Evolutionary conservation across 2,113 vertebrate species (phyloP), one percentile per base, ranked within the genome.

Genomic region (Ancistrus triradiatus): DNA sequence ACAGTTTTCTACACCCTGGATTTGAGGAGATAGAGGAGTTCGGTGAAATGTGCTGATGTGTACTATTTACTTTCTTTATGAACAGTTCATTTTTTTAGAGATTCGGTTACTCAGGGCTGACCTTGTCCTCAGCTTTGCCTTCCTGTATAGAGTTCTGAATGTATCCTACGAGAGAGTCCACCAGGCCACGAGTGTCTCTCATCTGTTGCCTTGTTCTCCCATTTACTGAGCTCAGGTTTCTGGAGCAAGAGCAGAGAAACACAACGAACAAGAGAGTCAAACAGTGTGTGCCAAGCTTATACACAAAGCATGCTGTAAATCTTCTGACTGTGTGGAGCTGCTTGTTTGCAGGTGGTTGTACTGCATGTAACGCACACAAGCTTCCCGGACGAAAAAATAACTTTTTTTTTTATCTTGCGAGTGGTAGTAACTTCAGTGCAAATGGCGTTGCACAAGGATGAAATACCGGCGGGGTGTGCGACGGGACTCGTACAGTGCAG

Each of bases 161-260:
- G 4, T 95, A 98, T 68, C 83, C 82, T 76, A 98, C 90, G 79
- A 98, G 83, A 25, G 93, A 88, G 17, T 98, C 95, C 74, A 98
- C 88, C 67, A 98, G 85, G 38, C 95, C 91, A 0, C 84, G 80
- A 65, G 85, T 93, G n/a, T 92, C 91, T 0, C 96, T 90, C 94
- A 98, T 97, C 84, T 89, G 92, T 83, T 93, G 90, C 21, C 95
- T 90, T 0, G 93, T 97, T 69, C 90, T 90, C 76, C 93, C 91
- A 59, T 91, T 97, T 64, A 94, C 91, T 0, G 96, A 98, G 80
- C 96, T 98, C 85, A 98, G 76, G 63, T 98, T 98, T 74, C 96
- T 98, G 46, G 13, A 13, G 1, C 28, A 15, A 7, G 3, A 2
- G 25, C 2, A 24, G 17, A 7, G 18, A 27, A 50, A 38, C 3